Percentiles rank a stretch among this genome's conserved stretches.
Conservation (phyloP, 1,140 invertebrate species). For the Vanessa atalanta region DNA sequence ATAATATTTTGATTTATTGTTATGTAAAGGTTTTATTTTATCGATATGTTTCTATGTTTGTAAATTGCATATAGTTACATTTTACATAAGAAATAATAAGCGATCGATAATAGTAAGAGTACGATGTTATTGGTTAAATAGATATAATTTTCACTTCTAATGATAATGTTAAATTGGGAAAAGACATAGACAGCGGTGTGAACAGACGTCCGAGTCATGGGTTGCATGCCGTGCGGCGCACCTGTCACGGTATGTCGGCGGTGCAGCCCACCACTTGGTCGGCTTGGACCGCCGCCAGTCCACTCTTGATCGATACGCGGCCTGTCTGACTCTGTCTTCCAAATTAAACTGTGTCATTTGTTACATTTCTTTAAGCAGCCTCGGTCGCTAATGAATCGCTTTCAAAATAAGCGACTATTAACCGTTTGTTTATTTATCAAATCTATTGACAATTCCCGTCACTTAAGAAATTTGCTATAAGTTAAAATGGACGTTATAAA, state of each 20-base stretch:
- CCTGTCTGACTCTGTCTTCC: conserved; percentile 74
- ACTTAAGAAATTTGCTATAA: neutral
- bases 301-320: conserved; percentile 69
- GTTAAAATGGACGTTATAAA: conserved; percentile 20
- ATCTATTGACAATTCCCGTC: conserved; percentile 31
- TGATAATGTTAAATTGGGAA: conserved; percentile 9
- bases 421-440: conserved; percentile 40
- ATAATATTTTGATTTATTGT: conserved; percentile 35
- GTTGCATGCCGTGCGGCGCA: conserved; percentile 64
- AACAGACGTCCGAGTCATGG: conserved; percentile 60
- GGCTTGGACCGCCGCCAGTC: conserved; percentile 73
- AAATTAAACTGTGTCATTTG: conserved; percentile 79
- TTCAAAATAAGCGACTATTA: conserved; percentile 50
- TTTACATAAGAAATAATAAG: too few relatives aligned
- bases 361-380: conserved; percentile 75
- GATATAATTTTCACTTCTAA: conserved; percentile 2
- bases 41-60: neutral
- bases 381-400: conserved; percentile 60
- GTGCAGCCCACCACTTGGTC: conserved; percentile 70
- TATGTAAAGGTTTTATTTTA: conserved; percentile 1
- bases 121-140: neutral
- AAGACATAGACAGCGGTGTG: conserved; percentile 54
- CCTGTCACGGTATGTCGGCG: conserved; percentile 70
- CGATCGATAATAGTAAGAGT: too few relatives aligned
- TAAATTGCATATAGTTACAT: too few relatives aligned